Conservation (phyloP, 2,888 invertebrate species). For the Trisateles emortualis region DNA sequence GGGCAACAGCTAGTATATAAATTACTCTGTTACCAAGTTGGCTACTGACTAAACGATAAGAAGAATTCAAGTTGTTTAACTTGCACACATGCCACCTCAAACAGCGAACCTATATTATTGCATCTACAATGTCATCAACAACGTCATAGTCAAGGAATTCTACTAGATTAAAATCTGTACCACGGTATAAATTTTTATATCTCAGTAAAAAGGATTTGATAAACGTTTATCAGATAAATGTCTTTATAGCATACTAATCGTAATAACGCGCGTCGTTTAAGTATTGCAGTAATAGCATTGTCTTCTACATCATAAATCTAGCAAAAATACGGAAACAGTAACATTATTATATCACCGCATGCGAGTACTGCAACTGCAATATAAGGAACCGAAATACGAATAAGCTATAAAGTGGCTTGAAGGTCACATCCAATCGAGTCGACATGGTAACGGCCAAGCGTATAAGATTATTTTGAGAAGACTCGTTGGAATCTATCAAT, state of each 20-base stretch:
- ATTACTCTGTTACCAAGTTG: too few relatives aligned
- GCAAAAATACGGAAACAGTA: not conserved
- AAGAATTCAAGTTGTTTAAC: too few relatives aligned
- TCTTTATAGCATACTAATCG: slow-evolving; percentile 8
- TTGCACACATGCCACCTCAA: not conserved
- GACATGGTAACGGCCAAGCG: slow-evolving; percentile 43
- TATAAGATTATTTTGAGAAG: slow-evolving; percentile 31
- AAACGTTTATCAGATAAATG: slow-evolving; percentile 40
- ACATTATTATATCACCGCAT: not conserved
- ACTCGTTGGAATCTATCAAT: not conserved
- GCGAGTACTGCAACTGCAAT: slow-evolving; percentile 12
- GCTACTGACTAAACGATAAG: too few relatives aligned
- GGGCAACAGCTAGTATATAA: too few relatives aligned
- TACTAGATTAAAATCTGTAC: slow-evolving; percentile 37
- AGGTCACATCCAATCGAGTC: slow-evolving; percentile 45
- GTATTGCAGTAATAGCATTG: slow-evolving; percentile 19
- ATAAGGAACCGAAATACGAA: slow-evolving; percentile 9
- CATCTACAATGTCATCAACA: slow-evolving; percentile 12
- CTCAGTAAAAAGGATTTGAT: slow-evolving; percentile 30
- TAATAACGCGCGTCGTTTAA: slow-evolving; percentile 1
- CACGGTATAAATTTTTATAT: slow-evolving; percentile 17
- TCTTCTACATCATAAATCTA: not conserved
- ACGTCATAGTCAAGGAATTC: slow-evolving; percentile 13
- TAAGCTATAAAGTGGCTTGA: slow-evolving; percentile 20
- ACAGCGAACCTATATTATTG: slow-evolving; percentile 3